Evolutionary conservation across 1,140 invertebrate genomes (phyloP).

Genomic region (Drosophila parvula): DNA sequence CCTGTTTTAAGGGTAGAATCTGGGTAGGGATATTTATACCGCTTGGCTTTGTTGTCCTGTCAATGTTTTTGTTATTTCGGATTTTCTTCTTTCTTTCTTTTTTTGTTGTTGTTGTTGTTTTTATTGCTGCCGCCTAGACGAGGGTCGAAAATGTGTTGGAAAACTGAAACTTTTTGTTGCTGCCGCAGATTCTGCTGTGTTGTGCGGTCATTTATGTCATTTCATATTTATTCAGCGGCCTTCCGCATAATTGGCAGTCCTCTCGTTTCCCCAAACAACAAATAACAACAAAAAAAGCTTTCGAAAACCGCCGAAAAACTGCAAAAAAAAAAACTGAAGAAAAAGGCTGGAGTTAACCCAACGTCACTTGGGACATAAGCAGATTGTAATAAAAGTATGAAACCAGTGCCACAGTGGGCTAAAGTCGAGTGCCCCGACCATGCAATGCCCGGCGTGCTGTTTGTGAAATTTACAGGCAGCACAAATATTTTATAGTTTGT

Average conservation of each 20-base stretch:
- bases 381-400: slow-evolving; percentile 31
- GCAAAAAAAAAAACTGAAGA: slow-evolving; percentile 26
- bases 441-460: not conserved
- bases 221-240: slow-evolving; percentile 77
- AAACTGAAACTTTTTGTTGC: slow-evolving; percentile 37
- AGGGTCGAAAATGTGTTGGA: slow-evolving; percentile 55
- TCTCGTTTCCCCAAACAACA: slow-evolving; percentile 28
- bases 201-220: slow-evolving; percentile 74
- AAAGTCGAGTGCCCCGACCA: not conserved
- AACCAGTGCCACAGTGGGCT: slow-evolving; percentile 1
- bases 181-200: slow-evolving; percentile 23
- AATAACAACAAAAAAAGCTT: slow-evolving; percentile 34
- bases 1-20: slow-evolving; percentile 11
- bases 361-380: slow-evolving; percentile 23
- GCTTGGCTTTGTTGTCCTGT: slow-evolving; percentile 65
- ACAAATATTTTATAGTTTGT: too few species aligned
- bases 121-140: slow-evolving; percentile 61
- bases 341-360: slow-evolving; percentile 22
- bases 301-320: slow-evolving; percentile 42
- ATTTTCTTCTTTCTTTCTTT: slow-evolving; percentile 23
- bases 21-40: slow-evolving; percentile 57
- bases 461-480: not conserved
- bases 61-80: slow-evolving; percentile 47
- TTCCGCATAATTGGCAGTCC: slow-evolving; percentile 73
- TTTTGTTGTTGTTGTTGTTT: slow-evolving; percentile 13